Conservation (phyloP, 2,113 vertebrate genomes). For the Typhlomys cinereus region DNA sequence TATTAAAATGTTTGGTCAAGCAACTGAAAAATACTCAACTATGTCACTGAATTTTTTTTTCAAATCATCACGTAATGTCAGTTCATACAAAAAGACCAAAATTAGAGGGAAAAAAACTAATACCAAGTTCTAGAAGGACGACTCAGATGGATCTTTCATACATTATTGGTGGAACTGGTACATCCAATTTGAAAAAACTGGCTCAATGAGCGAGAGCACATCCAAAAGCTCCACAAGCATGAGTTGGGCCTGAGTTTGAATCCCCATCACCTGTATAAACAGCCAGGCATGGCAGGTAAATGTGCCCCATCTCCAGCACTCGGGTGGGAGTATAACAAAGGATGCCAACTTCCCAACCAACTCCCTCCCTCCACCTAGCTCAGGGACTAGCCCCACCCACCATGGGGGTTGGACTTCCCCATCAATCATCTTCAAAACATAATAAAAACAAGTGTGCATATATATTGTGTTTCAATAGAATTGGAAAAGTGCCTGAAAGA, state of each 20-base stretch:
- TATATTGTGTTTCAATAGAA: background rate
- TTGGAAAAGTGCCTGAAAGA: background rate
- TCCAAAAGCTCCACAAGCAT: too few relatives aligned
- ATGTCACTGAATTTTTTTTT: constrained; percentile 52
- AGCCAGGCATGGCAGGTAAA: too few relatives aligned
- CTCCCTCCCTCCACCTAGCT: too few relatives aligned
- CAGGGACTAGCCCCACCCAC: too few relatives aligned
- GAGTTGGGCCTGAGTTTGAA: too few relatives aligned
- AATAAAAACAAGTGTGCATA: constrained; percentile 2
- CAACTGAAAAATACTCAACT: constrained; percentile 37
- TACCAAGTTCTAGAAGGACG: background rate
- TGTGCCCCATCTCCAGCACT: too few relatives aligned
- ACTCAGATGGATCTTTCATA: background rate
- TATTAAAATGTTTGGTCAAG: constrained; percentile 11
- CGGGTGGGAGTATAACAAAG: too few relatives aligned
- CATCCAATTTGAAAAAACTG: constrained; percentile 2
- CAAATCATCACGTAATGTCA: constrained; percentile 19
- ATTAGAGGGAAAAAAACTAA: constrained; percentile 34
- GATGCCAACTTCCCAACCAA: too few relatives aligned
- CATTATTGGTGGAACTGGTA: background rate
- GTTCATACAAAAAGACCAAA: background rate
- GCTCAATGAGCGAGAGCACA: too few relatives aligned
- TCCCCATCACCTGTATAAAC: too few relatives aligned
- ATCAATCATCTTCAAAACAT: constrained; percentile 24
- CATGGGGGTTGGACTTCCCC: too few relatives aligned